phyloP scores from a whole-genome alignment of 2,113 vertebrate genomes.

The Craseonycteris thonglongyai region DNA sequence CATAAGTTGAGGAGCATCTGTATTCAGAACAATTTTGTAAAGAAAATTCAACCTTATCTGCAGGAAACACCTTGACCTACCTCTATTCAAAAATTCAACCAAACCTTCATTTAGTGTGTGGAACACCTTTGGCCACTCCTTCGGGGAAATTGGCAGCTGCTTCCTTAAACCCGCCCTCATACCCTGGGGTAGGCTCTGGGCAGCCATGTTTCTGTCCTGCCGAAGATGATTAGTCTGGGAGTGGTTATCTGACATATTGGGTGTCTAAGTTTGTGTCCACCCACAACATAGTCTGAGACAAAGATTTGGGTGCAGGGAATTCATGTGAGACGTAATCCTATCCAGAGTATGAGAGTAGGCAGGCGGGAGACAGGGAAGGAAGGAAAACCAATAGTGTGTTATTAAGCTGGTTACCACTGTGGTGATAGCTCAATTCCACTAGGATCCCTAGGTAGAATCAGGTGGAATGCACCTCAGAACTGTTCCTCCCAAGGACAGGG shows the following conservation, averaged over 20 bases:
- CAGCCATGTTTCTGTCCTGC: neutral
- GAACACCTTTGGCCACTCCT: neutral
- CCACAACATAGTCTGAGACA: neutral
- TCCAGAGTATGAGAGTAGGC: neutral
- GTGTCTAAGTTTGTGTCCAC: neutral
- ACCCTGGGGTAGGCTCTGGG: neutral
- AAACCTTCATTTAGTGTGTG: neutral
- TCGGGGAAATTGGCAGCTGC: neutral
- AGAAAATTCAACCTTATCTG: neutral
- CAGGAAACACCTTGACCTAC: neutral
- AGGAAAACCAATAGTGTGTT: neutral
- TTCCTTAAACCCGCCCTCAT: neutral
- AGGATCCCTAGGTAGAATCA: neutral
- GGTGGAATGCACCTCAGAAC: neutral
- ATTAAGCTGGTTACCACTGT: neutral
- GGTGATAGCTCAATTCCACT: neutral
- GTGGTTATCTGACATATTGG: neutral
- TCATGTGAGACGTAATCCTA: neutral
- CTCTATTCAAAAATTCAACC: neutral
- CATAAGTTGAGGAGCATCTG: neutral
- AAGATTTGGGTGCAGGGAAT: neutral
- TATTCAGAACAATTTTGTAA: neutral
- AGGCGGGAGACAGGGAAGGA: neutral
- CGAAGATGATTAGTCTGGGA: neutral
- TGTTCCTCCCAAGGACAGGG: neutral